A percentile compares a stretch with the other conserved stretches of the same genome.
phyloP scores from a whole-genome alignment of 2,113 vertebrate genomes.

The Meles meles region DNA sequence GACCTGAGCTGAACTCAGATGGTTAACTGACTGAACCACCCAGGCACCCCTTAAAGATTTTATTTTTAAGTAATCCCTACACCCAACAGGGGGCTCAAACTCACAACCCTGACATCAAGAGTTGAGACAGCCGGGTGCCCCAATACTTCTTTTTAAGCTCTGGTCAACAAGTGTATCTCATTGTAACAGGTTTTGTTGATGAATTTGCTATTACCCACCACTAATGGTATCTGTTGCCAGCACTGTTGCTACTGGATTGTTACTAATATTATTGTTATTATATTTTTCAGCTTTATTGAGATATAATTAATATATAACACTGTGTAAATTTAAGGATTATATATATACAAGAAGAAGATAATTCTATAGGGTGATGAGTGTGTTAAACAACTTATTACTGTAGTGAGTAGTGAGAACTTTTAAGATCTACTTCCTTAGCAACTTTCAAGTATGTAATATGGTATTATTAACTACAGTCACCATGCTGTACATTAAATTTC shows the following conservation, averaged over 20 bases:
- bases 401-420: not conserved
- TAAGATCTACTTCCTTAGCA: not conserved
- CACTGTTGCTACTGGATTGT: not conserved
- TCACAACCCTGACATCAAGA: not conserved
- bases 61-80: not conserved
- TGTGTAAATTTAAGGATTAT: not conserved
- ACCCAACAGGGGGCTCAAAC: not conserved
- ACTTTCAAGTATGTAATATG: not conserved
- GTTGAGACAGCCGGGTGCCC: not conserved
- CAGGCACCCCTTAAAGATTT: not conserved
- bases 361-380: too few relatives aligned
- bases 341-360: not conserved
- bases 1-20: not conserved
- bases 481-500: not conserved
- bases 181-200: not conserved
- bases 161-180: not conserved
- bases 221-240: not conserved
- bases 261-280: not conserved
- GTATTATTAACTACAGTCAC: not conserved
- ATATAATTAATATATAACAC: not conserved
- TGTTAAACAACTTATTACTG: not conserved
- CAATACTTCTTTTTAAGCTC: not conserved
- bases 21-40: not conserved
- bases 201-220: not conserved
- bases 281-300: not conserved